Conservation (phyloP, 2,113 vertebrate genomes). For the Silurus meridionalis region DNA sequence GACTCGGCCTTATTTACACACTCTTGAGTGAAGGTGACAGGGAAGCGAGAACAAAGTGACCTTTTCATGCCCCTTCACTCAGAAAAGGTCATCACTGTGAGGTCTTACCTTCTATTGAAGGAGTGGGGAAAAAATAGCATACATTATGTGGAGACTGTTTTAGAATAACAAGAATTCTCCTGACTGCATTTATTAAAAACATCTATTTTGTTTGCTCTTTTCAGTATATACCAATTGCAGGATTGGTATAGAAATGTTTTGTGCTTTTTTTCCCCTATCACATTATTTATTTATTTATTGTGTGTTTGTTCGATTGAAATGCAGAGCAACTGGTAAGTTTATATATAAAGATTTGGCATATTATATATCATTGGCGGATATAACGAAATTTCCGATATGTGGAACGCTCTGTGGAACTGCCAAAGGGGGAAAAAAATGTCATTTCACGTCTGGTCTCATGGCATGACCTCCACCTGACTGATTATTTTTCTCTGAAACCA, state of each 20-base stretch:
- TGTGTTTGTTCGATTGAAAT: too few species aligned
- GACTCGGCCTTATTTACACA: constrained; percentile 9
- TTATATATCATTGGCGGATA: background rate
- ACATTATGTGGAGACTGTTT: background rate
- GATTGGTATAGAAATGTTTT: too few species aligned
- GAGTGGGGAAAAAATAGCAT: background rate
- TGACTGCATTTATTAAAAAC: background rate
- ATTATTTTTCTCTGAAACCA: background rate
- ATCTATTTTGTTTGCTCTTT: too few species aligned
- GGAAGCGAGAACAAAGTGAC: background rate
- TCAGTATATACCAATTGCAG: too few species aligned
- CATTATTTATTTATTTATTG: background rate
- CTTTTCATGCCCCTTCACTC: constrained; percentile 17
- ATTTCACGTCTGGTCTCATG: background rate
- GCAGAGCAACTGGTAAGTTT: too few species aligned
- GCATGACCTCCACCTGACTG: background rate
- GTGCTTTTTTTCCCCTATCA: too few species aligned
- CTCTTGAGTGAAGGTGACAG: constrained; percentile 9
- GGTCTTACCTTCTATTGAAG: background rate
- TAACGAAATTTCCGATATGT: background rate
- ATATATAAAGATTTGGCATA: too few species aligned
- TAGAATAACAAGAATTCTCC: background rate
- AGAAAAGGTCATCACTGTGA: constrained; percentile 5
- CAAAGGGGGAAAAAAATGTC: background rate
- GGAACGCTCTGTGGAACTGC: too few species aligned